Evolutionary conservation across 2,888 invertebrate genomes (phyloP), one percentile per base, ranked within the genome.

Genomic region (Brachyptera risi): DNA sequence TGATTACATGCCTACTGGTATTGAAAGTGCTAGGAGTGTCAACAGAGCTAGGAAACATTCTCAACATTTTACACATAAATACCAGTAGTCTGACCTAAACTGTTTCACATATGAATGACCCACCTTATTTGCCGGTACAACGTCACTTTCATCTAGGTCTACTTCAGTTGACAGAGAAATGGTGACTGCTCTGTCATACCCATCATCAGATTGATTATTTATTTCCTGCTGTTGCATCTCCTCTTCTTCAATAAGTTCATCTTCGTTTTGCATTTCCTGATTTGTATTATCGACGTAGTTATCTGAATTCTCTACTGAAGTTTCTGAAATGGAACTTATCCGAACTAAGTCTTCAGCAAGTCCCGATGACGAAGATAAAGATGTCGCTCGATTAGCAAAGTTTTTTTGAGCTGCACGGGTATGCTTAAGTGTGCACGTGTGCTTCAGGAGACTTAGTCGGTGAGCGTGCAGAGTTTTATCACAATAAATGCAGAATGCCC

Each of bases 401-500:
- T 44, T 49, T 24, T 58, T 57, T 19, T 60, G 58, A 3, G 65
- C 65, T 23, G 65, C 63, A 27, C 56, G 62, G 21, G 63, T 63
- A 70, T 83, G 83, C 61, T 81, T 77, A 68, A 81, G 78, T 0
- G 83, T 82, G 62, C 81, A 81, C 42, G 81, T 82, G 66, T 83
- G 83, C 66, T 83, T 83, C 42, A 83, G 67, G 40, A 83, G 71
- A 58, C 82, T 82, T 11, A 82, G 70, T 60, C 82, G 74, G 72
- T 83, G 83, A 3, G 83, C 83, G 69, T 83, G 82, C 24, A 83
- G 72, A 58, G 79, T 78, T 68, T 81, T 81, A 60, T 80, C 76
- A 66, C 83, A 83, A 67, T 77, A 81, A 23, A 74, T 74, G 68
- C 83, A 83, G 67, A 75, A 83, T 9, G 83, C 83, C 71, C 80